phyloP scores from a whole-genome alignment of 1,140 invertebrate genomes.

The Eurosta solidaginis region DNA sequence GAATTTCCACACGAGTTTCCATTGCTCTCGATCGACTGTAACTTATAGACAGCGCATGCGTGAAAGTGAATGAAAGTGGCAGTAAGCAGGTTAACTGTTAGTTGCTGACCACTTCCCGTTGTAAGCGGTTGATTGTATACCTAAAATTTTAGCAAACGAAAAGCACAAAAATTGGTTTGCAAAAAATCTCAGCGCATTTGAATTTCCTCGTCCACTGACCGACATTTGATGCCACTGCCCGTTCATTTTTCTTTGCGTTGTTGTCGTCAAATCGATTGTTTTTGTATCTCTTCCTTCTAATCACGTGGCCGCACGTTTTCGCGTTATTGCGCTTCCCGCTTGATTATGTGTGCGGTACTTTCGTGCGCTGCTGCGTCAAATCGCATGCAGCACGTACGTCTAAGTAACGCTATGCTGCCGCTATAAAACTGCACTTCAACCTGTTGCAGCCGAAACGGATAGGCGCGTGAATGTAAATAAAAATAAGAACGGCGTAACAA shows the following conservation, averaged over 20 bases:
- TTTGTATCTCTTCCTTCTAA: not conserved
- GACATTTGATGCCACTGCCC: not conserved
- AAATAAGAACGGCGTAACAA: not conserved
- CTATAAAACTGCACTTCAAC: not conserved
- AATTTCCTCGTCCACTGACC: slow-evolving; percentile 9
- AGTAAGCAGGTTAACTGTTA: not conserved
- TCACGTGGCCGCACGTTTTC: not conserved
- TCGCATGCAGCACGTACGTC: not conserved
- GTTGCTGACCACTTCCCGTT: slow-evolving; percentile 10
- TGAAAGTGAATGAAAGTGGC: not conserved
- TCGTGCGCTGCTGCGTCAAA: not conserved
- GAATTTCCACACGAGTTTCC: not conserved
- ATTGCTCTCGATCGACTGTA: not conserved
- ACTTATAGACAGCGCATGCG: not conserved
- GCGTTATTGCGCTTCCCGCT: not conserved
- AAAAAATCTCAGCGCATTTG: not conserved
- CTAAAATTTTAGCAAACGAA: not conserved
- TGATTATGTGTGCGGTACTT: not conserved
- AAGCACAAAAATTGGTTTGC: not conserved
- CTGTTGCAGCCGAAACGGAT: not conserved
- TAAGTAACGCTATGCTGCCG: not conserved
- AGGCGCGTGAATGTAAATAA: not conserved
- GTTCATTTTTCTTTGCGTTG: not conserved
- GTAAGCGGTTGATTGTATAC: not conserved
- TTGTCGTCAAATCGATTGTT: not conserved